Conservation (phyloP, 1,140 invertebrate species). For the Thalassaphorura encarpata region DNA sequence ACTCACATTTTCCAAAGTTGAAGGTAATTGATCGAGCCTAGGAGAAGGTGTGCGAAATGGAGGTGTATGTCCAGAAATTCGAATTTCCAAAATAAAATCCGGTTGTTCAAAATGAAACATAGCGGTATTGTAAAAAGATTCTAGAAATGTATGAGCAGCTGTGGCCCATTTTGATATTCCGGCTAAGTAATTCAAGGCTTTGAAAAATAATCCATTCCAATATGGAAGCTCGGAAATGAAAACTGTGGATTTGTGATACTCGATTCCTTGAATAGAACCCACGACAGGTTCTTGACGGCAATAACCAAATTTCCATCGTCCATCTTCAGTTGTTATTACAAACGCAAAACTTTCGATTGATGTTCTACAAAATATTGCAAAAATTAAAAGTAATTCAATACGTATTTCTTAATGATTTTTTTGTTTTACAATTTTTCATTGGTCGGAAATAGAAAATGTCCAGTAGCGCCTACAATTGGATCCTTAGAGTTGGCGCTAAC, state of each 20-base stretch:
- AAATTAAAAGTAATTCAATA: no score
- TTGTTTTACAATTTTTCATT: no score
- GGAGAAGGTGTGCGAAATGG: neutral
- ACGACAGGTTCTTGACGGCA: conserved; percentile 80
- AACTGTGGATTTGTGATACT: conserved; percentile 54
- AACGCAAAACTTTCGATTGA: conserved; percentile 76
- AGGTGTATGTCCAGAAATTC: neutral
- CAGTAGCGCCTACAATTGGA: no score
- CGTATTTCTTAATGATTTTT: no score
- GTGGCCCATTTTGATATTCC: conserved; percentile 34
- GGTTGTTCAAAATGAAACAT: neutral
- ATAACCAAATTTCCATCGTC: conserved; percentile 93
- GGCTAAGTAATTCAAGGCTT: conserved; percentile 48
- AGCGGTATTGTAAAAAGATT: neutral
- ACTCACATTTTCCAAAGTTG: neutral
- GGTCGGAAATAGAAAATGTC: no score
- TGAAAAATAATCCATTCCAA: conserved; percentile 93
- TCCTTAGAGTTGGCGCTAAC: no score
- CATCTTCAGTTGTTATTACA: conserved; percentile 83
- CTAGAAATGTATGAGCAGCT: neutral
- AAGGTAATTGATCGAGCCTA: neutral
- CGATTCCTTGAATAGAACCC: conserved; percentile 38
- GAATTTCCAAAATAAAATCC: neutral
- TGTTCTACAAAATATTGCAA: no score
- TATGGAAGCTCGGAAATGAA: conserved; percentile 70